Percentiles rank a stretch among this genome's conserved stretches.
phyloP scores from a whole-genome alignment of 1,140 invertebrate genomes.

The Drosophila bipectinata region DNA sequence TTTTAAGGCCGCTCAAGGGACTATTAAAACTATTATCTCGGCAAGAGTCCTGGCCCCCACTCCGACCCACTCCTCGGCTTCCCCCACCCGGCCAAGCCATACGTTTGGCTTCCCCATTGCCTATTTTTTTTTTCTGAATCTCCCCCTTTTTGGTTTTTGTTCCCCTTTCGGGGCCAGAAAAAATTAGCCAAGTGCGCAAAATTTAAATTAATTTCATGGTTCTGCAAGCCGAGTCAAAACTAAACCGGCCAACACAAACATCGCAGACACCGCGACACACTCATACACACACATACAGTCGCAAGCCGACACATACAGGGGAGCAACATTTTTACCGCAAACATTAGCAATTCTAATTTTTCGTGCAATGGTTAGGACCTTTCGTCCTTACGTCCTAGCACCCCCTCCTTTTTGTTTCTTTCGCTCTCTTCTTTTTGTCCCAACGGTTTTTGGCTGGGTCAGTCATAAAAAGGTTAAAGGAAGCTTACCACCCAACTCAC shows the following conservation, averaged over 20 bases:
- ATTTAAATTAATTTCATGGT: slow-evolving; percentile 76
- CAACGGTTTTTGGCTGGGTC: slow-evolving; percentile 56
- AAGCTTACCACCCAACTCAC: slow-evolving; percentile 31
- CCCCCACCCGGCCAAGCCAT: slow-evolving; percentile 9
- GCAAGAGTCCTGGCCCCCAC: slow-evolving; percentile 20
- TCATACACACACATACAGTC: not conserved
- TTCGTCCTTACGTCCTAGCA: not conserved
- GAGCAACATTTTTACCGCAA: slow-evolving; percentile 68
- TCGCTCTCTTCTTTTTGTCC: slow-evolving; percentile 16
- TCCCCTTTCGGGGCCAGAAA: slow-evolving; percentile 49
- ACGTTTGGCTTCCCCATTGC: slow-evolving; percentile 24
- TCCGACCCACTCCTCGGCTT: not conserved
- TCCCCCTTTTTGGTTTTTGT: slow-evolving; percentile 1
- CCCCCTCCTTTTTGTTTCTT: not conserved
- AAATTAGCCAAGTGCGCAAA: slow-evolving; percentile 75
- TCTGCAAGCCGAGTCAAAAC: slow-evolving; percentile 66
- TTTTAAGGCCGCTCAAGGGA: slow-evolving; percentile 65
- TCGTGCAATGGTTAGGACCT: slow-evolving; percentile 53
- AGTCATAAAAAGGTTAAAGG: slow-evolving; percentile 72
- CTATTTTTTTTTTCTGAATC: not conserved
- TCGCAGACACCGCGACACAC: slow-evolving; percentile 38
- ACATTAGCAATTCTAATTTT: slow-evolving; percentile 75
- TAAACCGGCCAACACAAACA: slow-evolving; percentile 60
- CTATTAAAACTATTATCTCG: slow-evolving; percentile 73
- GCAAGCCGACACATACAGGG: slow-evolving; percentile 27